These are phyloP conservation scores for Rhynchotus rufescens DNA, from an alignment of 2,797 vertebrate species.

Conservation along the genomic window DNA sequence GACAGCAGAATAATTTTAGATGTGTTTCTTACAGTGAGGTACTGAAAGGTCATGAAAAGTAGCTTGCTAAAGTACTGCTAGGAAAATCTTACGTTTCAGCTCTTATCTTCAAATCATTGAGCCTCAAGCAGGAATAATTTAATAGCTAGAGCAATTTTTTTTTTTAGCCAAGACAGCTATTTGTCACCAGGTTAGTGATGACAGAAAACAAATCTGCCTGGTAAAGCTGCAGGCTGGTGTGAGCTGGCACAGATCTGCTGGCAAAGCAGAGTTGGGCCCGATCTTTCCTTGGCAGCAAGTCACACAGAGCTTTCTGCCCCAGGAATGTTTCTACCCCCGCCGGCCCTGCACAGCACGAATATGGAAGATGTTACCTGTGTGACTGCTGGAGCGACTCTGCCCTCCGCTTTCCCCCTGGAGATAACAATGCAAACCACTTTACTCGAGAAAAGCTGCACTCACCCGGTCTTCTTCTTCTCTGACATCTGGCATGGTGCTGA, in stretches of 20 bases:
- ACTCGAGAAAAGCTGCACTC: conserved; percentile 67
- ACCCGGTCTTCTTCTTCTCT: conserved; percentile 95
- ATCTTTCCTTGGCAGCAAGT: background rate
- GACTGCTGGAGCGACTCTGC: background rate
- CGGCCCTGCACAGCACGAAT: background rate
- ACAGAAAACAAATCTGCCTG: background rate
- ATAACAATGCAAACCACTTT: background rate
- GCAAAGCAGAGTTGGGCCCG: background rate
- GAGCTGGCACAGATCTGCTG: background rate
- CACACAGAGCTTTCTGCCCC: background rate
- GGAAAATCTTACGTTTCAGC: background rate
- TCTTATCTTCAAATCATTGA: background rate
- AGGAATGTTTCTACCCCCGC: background rate
- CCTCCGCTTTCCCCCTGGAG: background rate
- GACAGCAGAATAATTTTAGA: background rate
- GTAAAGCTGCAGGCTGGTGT: background rate
- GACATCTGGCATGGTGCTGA: conserved; percentile 97
- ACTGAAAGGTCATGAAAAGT: background rate
- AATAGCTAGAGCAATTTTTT: background rate
- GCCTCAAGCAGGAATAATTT: too few species aligned
- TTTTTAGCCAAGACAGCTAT: background rate
- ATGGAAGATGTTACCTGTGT: background rate
- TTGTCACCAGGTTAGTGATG: background rate
- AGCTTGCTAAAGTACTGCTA: background rate
- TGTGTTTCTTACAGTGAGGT: background rate